phyloP scores from a whole-genome alignment of 2,888 invertebrate genomes.

The Rhagophthalmus giganteus region DNA sequence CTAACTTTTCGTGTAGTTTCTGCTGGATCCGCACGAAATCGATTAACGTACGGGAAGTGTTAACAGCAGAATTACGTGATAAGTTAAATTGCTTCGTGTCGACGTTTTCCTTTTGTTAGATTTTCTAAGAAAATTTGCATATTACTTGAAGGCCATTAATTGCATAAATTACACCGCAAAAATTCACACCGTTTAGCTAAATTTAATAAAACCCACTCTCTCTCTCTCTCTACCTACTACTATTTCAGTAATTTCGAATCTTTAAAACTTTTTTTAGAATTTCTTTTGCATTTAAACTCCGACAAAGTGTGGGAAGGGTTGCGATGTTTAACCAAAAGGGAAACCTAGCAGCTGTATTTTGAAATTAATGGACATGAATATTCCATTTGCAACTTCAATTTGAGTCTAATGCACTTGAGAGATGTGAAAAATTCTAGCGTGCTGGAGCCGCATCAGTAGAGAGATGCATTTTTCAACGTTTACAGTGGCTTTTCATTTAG shows the following conservation, averaged over 20 bases:
- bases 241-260: no score
- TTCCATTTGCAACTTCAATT: constrained; percentile 12
- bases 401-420: neutral
- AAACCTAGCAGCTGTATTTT: constrained; percentile 15
- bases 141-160: constrained; percentile 13
- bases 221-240: no score
- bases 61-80: constrained; percentile 21
- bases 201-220: no score
- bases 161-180: neutral
- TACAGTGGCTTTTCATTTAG: neutral
- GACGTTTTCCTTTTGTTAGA: constrained; percentile 14
- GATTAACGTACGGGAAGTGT: constrained; percentile 15
- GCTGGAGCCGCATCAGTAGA: no score
- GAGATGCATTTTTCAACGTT: no score
- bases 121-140: constrained; percentile 16
- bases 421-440: neutral
- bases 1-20: constrained; percentile 18
- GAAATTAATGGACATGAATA: constrained; percentile 13
- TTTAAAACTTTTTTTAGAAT: no score
- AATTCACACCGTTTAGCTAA: neutral
- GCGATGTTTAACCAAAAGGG: constrained; percentile 3
- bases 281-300: no score
- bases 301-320: constrained; percentile 2
- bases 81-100: constrained; percentile 21
- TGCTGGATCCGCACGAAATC: constrained; percentile 8